Evolutionary conservation across 2,888 invertebrate genomes (phyloP), one percentile per base, ranked within the genome.

Genomic region (Embidobia sp.): DNA sequence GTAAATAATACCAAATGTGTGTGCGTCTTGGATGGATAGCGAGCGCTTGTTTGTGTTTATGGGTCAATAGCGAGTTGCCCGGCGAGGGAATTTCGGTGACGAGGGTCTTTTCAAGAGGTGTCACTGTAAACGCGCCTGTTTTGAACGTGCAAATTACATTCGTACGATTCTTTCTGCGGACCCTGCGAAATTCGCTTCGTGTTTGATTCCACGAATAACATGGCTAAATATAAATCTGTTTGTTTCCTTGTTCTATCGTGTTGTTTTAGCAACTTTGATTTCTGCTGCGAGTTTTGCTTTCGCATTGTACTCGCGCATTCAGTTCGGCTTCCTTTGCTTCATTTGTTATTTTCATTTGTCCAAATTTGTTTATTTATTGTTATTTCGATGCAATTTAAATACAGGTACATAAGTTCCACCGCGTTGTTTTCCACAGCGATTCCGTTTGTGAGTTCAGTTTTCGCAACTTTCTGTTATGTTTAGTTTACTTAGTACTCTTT

Each of bases 61-160:
- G 63, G 70, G 73, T 73, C 73, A 73, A 73, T 73, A 73, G 64
- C 64, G 33, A 72, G 63, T 55, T 63, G 72, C 35, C 55, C 55
- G 55, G 26, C 55, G 57, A 64, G 64, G 49, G 73, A 61, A 73
- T 73, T 73, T 64, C 44, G 57, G 49, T 64, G 64, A 73, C 73
- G 57, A 73, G 64, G 73, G 63, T 73, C 73, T 49, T 64, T 73
- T 73, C 73, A 57, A 73, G 73, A 73, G 49, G 73, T 64, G 73
- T 73, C 49, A 73, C 49, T 57, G 35, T 57, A 35, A 73, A 57
- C 63, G 48, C 40, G 46, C 55, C 37, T 57, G 49, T 57, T 61
- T 64, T 37, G 37, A 72, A 63, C 57, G 57, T 42, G 48, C 3
- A 73, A 73, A 73, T 73, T 66, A 59, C 57, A 37, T 66, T 51